phyloP scores from a whole-genome alignment of 2,797 vertebrate genomes.

The Rhabdophis nuchalis region DNA sequence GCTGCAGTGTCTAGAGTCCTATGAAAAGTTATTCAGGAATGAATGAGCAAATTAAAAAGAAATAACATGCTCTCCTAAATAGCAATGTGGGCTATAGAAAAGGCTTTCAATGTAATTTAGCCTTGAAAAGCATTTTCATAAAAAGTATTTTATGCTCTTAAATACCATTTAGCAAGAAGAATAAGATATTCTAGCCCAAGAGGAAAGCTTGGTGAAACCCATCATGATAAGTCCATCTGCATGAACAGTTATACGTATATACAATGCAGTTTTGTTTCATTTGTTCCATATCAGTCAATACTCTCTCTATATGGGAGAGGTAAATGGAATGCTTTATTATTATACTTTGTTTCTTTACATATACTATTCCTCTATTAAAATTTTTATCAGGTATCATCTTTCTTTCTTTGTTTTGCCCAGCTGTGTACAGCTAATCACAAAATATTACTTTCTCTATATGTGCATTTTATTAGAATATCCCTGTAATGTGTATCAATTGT shows the following conservation, averaged over 20 bases:
- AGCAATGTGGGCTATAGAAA: slow-evolving; percentile 60
- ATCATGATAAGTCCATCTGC: slow-evolving; percentile 35
- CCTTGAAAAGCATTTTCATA: slow-evolving; percentile 64
- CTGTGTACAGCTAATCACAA: background rate
- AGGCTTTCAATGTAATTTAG: slow-evolving; percentile 66
- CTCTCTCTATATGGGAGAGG: slow-evolving; percentile 7
- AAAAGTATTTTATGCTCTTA: slow-evolving; percentile 63
- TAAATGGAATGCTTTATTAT: background rate
- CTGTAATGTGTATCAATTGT: background rate
- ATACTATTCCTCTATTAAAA: background rate
- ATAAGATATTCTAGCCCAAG: slow-evolving; percentile 45
- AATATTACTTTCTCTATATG: background rate
- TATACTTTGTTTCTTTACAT: fast-evolving
- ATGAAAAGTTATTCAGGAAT: slow-evolving; percentile 81
- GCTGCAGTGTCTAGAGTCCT: slow-evolving; percentile 77
- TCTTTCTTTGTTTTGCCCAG: background rate
- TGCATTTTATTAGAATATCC: background rate
- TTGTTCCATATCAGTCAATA: slow-evolving; percentile 40
- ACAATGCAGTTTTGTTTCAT: slow-evolving; percentile 28
- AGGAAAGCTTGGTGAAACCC: slow-evolving; percentile 47
- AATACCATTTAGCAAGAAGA: slow-evolving; percentile 65
- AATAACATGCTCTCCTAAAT: slow-evolving; percentile 71
- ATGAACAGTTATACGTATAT: slow-evolving; percentile 35
- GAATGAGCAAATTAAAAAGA: slow-evolving; percentile 80
- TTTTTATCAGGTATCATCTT: background rate